phyloP scores from a whole-genome alignment of 1,140 invertebrate species.

The Ptiloglossa arizonensis region DNA sequence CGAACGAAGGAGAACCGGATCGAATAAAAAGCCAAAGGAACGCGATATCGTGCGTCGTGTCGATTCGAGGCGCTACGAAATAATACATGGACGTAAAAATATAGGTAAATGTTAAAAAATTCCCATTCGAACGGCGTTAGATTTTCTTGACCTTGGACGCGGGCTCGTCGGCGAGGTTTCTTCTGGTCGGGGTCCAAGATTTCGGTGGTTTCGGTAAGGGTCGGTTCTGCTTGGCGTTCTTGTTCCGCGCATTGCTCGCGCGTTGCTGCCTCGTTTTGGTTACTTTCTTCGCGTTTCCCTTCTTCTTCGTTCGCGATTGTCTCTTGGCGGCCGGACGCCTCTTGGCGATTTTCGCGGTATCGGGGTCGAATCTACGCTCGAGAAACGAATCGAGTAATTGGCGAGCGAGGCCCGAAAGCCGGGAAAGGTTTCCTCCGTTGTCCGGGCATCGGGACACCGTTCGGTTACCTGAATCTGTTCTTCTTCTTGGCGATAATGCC shows the following conservation, averaged over 20 bases:
- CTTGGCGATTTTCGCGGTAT: neutral
- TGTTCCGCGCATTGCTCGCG: neutral
- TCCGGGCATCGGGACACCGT: no score
- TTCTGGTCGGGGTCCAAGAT: constrained; percentile 59
- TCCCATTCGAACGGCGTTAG: no score
- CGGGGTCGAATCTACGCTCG: constrained; percentile 38
- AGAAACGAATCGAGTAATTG: neutral
- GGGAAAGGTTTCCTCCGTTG: no score
- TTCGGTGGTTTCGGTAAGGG: constrained; percentile 54
- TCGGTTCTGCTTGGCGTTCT: constrained; percentile 30
- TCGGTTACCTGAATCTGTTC: constrained; percentile 69
- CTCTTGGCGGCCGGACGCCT: neutral
- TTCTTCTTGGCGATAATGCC: constrained; percentile 69
- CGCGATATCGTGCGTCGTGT: no score
- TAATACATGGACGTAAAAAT: neutral
- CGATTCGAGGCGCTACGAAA: neutral
- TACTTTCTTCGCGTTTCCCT: constrained; percentile 10
- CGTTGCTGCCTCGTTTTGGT: constrained; percentile 20
- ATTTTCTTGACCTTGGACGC: constrained; percentile 64
- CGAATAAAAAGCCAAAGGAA: neutral
- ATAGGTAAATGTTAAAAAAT: neutral
- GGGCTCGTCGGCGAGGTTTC: constrained; percentile 64
- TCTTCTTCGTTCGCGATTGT: constrained; percentile 11
- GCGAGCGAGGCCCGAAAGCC: neutral
- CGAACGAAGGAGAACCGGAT: no score